These are phyloP conservation scores for Digitonthophagus gazella DNA, from an alignment of 2,888 invertebrate genomes.

Conservation along the genomic window DNA sequence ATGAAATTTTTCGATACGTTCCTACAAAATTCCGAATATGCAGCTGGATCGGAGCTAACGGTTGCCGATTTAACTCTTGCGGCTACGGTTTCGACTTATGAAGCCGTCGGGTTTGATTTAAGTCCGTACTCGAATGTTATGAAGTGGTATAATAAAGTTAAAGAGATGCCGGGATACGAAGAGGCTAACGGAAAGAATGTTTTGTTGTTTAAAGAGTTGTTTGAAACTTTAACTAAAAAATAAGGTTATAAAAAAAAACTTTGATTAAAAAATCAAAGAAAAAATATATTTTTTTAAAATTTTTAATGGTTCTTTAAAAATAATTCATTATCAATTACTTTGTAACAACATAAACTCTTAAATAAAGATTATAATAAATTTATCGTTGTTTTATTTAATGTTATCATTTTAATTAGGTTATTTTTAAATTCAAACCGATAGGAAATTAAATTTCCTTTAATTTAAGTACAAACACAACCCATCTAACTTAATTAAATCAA, in stretches of 20 bases:
- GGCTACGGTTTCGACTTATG: constrained; percentile 68
- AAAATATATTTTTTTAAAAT: too few species aligned
- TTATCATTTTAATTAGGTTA: too few species aligned
- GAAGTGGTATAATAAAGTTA: constrained; percentile 61
- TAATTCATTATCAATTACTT: too few species aligned
- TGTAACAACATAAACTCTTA: too few species aligned
- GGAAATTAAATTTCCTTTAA: too few species aligned
- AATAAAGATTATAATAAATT: too few species aligned
- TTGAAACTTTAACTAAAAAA: constrained; percentile 41
- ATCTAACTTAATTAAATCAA: too few species aligned
- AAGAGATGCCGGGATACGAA: constrained; percentile 60
- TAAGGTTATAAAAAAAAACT: constrained; percentile 18
- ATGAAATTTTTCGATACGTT: constrained; percentile 69
- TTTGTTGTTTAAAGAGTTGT: constrained; percentile 41
- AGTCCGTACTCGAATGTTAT: constrained; percentile 66
- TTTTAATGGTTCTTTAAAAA: too few species aligned
- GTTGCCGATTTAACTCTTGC: constrained; percentile 74
- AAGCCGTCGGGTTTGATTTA: constrained; percentile 63
- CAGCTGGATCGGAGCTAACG: constrained; percentile 70
- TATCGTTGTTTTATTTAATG: too few species aligned
- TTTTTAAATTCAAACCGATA: too few species aligned
- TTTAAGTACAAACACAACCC: too few species aligned
- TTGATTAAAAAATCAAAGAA: too few species aligned
- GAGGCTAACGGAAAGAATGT: constrained; percentile 47
- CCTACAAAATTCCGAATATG: constrained; percentile 68